These are phyloP conservation scores for Hirundichthys speculiger DNA, from an alignment of 2,113 vertebrate species.

Conservation along the genomic window DNA sequence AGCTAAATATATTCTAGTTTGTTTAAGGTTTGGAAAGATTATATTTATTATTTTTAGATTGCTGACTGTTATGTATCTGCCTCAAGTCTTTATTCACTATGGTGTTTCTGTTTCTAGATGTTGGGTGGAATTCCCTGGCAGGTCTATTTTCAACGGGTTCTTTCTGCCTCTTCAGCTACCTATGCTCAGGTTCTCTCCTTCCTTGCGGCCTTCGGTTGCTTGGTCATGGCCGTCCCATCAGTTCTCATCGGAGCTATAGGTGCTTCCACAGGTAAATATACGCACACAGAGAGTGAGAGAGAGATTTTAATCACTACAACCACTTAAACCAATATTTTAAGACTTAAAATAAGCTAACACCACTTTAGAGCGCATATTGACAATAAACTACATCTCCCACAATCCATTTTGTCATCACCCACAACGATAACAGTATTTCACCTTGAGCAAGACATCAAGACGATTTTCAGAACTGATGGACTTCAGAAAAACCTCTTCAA, in stretches of 20 bases:
- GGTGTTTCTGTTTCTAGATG: constrained; percentile 84
- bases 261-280: constrained; percentile 90
- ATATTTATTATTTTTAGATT: not conserved
- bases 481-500: too few relatives aligned
- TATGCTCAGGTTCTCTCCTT: constrained; percentile 98
- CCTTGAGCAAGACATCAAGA: too few relatives aligned
- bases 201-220: constrained; percentile 93
- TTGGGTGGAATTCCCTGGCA: constrained; percentile 98
- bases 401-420: too few relatives aligned
- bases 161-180: constrained; percentile 95
- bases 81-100: constrained; percentile 60
- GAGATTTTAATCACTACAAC: not conserved
- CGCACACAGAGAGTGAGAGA: not conserved
- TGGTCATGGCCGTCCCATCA: constrained; percentile 94
- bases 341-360: too few relatives aligned
- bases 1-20: not conserved
- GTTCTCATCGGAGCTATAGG: constrained; percentile 95
- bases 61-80: constrained; percentile 29
- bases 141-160: constrained; percentile 97
- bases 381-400: too few relatives aligned
- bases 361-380: too few relatives aligned
- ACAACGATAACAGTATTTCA: too few relatives aligned
- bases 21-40: not conserved
- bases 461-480: too few relatives aligned
- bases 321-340: too few relatives aligned